Evolutionary conservation across 2,888 invertebrate species (phyloP).

Genomic region (Apoda limacodes): DNA sequence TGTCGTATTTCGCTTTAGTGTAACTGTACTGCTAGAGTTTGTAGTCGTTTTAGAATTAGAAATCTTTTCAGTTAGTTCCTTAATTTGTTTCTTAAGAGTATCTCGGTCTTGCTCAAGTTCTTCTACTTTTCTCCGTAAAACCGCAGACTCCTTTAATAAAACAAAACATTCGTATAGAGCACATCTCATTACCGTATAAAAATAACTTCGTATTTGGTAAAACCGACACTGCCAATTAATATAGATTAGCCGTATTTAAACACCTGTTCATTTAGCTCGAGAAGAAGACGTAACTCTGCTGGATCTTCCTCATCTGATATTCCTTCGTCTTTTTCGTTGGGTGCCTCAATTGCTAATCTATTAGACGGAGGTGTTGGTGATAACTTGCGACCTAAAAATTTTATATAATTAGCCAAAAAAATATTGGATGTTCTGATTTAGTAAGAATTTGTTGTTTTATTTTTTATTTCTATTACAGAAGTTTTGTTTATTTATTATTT

Average conservation of each 20-base stretch:
- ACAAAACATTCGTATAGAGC: slow-evolving; percentile 2
- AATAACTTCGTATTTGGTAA: too few species aligned
- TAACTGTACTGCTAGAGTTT: slow-evolving; percentile 35
- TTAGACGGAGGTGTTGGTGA: slow-evolving; percentile 76
- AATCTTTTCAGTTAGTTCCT: slow-evolving; percentile 81
- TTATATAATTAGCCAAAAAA: background rate
- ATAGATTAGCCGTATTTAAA: slow-evolving; percentile 1
- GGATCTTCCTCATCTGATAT: slow-evolving; percentile 85
- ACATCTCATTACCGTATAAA: too few species aligned
- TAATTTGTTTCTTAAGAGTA: slow-evolving; percentile 78
- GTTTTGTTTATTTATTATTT: too few species aligned
- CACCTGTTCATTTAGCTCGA: slow-evolving; percentile 90
- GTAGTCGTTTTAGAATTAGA: slow-evolving; percentile 51
- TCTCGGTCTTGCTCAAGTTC: slow-evolving; percentile 86
- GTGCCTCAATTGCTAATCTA: slow-evolving; percentile 73
- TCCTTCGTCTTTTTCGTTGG: slow-evolving; percentile 78
- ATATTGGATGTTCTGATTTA: too few species aligned
- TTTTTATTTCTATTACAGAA: too few species aligned
- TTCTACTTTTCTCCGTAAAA: slow-evolving; percentile 85
- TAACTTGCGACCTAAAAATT: slow-evolving; percentile 71
- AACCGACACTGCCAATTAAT: too few species aligned
- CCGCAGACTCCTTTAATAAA: slow-evolving; percentile 77
- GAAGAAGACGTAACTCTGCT: slow-evolving; percentile 83
- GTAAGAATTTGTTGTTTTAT: too few species aligned
- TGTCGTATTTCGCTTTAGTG: slow-evolving; percentile 35